Evolutionary conservation across 2,888 invertebrate species (phyloP).

Genomic region (Rhagonycha fulva): DNA sequence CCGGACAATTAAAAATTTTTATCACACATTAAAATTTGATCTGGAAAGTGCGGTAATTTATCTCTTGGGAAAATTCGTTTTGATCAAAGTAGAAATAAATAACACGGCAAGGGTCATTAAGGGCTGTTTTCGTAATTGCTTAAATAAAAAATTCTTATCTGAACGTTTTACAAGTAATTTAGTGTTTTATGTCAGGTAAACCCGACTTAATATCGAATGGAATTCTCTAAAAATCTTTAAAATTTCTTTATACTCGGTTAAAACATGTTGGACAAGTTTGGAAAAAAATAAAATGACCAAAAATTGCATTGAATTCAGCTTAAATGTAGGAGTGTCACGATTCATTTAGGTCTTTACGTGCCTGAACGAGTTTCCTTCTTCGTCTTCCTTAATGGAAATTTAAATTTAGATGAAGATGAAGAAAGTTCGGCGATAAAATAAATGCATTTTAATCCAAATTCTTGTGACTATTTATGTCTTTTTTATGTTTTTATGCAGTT

Average conservation of each 20-base stretch:
- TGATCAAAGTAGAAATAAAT: not conserved
- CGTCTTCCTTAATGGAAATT: not conserved
- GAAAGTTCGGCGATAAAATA: conserved; percentile 12
- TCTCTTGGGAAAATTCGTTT: not conserved
- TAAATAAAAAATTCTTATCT: conserved; percentile 24
- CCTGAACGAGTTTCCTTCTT: conserved; percentile 11
- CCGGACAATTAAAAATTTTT: not conserved
- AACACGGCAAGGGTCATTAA: not conserved
- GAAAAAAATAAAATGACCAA: conserved; percentile 33
- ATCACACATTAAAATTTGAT: not conserved
- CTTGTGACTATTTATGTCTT: conserved; percentile 37
- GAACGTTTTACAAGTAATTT: conserved; percentile 24
- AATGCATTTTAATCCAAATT: conserved; percentile 37
- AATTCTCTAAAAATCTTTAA: conserved; percentile 24
- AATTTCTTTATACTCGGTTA: not conserved
- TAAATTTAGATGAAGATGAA: conserved; percentile 4
- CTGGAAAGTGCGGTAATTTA: not conserved
- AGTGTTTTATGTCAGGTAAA: conserved; percentile 24
- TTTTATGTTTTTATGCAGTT: conserved; percentile 35
- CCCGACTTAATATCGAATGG: conserved; percentile 19
- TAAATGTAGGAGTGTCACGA: conserved; percentile 38
- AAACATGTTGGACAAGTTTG: conserved; percentile 35
- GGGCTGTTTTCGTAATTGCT: conserved; percentile 12
- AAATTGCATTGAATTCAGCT: conserved; percentile 37
- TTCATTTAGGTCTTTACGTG: conserved; percentile 16